Conservation (phyloP, 2,113 vertebrate genomes). For the Syrrhaptes paradoxus region DNA sequence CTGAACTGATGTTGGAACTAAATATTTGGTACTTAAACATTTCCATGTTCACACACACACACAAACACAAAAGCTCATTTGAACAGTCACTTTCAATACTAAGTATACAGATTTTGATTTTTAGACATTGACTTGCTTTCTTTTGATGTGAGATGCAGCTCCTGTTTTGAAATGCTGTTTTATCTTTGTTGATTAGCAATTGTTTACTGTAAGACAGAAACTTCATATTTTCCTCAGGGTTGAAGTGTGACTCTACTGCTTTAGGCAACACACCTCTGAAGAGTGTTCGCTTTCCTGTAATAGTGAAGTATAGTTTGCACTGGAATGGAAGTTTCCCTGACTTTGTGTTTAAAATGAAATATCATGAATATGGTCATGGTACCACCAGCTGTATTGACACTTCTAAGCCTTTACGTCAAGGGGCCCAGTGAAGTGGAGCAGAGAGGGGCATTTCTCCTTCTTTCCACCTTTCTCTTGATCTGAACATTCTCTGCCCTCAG, state of each 20-base stretch:
- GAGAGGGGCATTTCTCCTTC: not conserved
- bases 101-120: not conserved
- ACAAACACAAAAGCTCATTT: not conserved
- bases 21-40: not conserved
- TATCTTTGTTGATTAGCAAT: not conserved
- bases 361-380: not conserved
- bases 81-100: not conserved
- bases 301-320: not conserved
- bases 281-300: not conserved
- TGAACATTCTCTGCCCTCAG: not conserved
- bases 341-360: not conserved
- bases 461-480: not conserved
- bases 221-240: not conserved
- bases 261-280: not conserved
- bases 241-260: not conserved
- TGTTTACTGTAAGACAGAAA: not conserved
- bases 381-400: not conserved
- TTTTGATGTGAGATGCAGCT: not conserved
- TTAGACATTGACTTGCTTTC: not conserved
- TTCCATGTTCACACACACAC: not conserved
- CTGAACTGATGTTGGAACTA: not conserved
- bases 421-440: not conserved
- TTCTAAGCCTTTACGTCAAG: not conserved
- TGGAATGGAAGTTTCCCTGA: not conserved
- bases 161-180: not conserved